Base-by-base conservation (phyloP, 2,888 invertebrate species). In the Philhelius pedissequus region DNA sequence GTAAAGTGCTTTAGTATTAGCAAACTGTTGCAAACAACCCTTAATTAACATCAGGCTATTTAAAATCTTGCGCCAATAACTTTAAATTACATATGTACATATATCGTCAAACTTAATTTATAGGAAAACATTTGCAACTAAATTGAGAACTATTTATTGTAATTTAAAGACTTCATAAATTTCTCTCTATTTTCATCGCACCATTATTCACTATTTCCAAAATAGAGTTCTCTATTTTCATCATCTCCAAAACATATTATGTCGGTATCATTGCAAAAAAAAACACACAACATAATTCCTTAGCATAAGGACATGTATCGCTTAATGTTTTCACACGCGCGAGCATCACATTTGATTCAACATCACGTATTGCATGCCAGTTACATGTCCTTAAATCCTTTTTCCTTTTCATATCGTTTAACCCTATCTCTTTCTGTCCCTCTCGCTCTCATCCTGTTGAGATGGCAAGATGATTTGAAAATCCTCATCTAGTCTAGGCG, bases 301-400 rank as follows among this genome's bases (percentile, higher is more conserved):
- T 43, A 52, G 50, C 45, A 68, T 80, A 71, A 52, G 70, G 74
- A 70, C 68, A 68, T 84, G 76, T 80, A 76, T 76, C 71, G 80
- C 71, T 89, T 90, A 89, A 89, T 90, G 90, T 91, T 91, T 90
- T 90, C 90, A 91, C 91, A 91, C 90, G 90, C 90, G 89, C 90
- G 90, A 90, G 91, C 90, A 90, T 89, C 90, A 88, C 89, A 90
- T 91, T 90, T 90, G 90, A 91, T 90, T 90, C 90, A 89, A 88
- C 88, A 89, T 89, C 90, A 90, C 90, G 90, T 90, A 90, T 89
- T 88, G 88, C 89, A 84, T 80, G 80, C 80, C 75, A 84, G 84
- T 84, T 80, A 84, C 84, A 84, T 84, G 80, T 80, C 80, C 75
- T 79, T 84, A 66, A 84, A 84, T 56, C 84, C 84, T 70, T 84